Percentiles rank a stretch among this genome's conserved stretches.
Evolutionary conservation across 2,888 invertebrate genomes (phyloP).

Genomic region (Xanthorhoe designata): DNA sequence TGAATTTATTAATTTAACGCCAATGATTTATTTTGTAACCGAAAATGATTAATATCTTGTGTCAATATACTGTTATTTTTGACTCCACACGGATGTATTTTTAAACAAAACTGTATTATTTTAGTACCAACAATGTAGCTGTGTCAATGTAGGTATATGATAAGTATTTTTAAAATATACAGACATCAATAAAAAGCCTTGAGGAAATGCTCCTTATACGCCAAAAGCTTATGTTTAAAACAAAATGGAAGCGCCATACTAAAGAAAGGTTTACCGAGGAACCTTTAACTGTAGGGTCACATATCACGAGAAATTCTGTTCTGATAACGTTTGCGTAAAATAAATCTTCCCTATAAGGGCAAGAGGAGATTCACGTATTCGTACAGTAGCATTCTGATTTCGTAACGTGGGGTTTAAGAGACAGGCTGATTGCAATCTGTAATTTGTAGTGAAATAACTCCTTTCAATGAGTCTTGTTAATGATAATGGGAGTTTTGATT

Average conservation of each 20-base stretch:
- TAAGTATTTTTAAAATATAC: not conserved
- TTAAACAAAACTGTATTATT: not conserved
- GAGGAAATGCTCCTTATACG: not conserved
- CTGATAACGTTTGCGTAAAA: conserved; percentile 50
- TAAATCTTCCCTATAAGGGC: conserved; percentile 55
- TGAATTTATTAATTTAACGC: conserved; percentile 26
- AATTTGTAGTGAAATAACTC: not conserved
- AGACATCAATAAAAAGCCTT: not conserved
- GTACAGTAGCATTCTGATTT: conserved; percentile 53
- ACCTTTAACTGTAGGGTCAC: conserved; percentile 40
- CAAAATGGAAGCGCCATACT: conserved; percentile 19
- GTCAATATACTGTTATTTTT: conserved; percentile 1
- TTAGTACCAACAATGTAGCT: not conserved
- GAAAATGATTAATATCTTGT: conserved; percentile 22
- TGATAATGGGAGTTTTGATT: not conserved
- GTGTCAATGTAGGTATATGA: not conserved
- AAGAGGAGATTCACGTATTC: conserved; percentile 51
- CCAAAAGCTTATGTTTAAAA: conserved; percentile 8
- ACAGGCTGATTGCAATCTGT: conserved; percentile 24
- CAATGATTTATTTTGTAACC: conserved; percentile 18
- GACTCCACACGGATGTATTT: not conserved
- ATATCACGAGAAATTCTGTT: conserved; percentile 46
- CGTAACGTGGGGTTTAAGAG: conserved; percentile 38
- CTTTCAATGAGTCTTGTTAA: not conserved
- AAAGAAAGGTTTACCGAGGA: conserved; percentile 15